phyloP scores from a whole-genome alignment of 2,113 vertebrate genomes.

The Cynoglossus semilaevis region DNA sequence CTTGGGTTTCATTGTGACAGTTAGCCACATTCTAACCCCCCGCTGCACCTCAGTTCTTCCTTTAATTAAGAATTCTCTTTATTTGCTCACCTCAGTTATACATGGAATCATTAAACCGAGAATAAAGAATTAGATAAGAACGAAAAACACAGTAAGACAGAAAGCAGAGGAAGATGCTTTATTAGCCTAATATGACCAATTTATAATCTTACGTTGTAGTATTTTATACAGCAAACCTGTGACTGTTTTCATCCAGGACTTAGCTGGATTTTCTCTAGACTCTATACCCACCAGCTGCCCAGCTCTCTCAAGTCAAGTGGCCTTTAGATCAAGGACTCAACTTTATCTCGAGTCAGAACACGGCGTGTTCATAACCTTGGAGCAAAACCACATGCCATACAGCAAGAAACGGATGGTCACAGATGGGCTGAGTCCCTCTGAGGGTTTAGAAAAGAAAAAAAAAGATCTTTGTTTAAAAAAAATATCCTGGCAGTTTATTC shows the following conservation, averaged over 20 bases:
- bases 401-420: conserved; percentile 21
- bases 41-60: too few species aligned
- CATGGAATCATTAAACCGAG: too few species aligned
- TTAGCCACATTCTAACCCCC: neutral
- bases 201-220: neutral
- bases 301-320: conserved; percentile 12
- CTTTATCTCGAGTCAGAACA: conserved; percentile 35
- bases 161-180: neutral
- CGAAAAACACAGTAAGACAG: too few species aligned
- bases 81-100: too few species aligned
- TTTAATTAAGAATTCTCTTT: too few species aligned
- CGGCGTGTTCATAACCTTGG: conserved; percentile 38
- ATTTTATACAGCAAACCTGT: too few species aligned
- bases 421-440: conserved; percentile 32
- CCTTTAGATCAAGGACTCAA: conserved; percentile 36
- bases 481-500: conserved; percentile 2
- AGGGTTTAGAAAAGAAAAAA: conserved; percentile 40
- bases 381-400: conserved; percentile 36
- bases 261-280: conserved; percentile 2
- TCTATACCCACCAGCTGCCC: neutral
- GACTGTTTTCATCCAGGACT: too few species aligned
- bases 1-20: neutral
- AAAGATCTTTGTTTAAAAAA: conserved; percentile 1
- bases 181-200: neutral
- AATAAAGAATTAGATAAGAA: too few species aligned